Conservation (phyloP, 1,140 invertebrate species). For the Arctopsyche grandis region DNA sequence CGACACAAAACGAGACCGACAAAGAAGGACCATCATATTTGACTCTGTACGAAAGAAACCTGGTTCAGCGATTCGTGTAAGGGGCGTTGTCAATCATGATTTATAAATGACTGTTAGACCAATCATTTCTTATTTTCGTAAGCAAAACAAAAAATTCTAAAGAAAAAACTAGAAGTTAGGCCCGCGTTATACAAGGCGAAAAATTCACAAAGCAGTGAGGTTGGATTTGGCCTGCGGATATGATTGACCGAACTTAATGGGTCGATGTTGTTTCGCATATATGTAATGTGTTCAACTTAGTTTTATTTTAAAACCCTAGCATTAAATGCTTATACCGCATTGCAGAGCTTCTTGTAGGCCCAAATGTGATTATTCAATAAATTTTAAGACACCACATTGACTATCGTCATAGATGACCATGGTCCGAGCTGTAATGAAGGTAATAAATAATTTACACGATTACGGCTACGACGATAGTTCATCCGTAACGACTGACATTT, state of each 20-base stretch:
- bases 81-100: conserved; percentile 38
- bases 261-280: neutral
- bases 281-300: neutral
- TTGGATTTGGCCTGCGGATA: neutral
- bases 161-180: neutral
- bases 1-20: neutral
- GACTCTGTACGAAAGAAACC: neutral
- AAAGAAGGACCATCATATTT: neutral
- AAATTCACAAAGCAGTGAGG: conserved; percentile 3
- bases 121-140: neutral
- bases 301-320: neutral
- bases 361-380: too few relatives aligned
- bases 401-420: neutral
- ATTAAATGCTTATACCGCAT: neutral
- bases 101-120: conserved; percentile 20
- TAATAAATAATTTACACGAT: conserved; percentile 49
- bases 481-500: conserved; percentile 21
- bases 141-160: neutral
- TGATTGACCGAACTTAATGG: conserved; percentile 12
- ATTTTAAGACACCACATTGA: too few relatives aligned
- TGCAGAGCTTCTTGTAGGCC: neutral
- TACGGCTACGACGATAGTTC: conserved; percentile 20
- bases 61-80: neutral
- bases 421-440: conserved; percentile 48
- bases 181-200: neutral